Base-by-base conservation (phyloP, 2,797 vertebrate species). In the Gallinago stenura region DNA sequence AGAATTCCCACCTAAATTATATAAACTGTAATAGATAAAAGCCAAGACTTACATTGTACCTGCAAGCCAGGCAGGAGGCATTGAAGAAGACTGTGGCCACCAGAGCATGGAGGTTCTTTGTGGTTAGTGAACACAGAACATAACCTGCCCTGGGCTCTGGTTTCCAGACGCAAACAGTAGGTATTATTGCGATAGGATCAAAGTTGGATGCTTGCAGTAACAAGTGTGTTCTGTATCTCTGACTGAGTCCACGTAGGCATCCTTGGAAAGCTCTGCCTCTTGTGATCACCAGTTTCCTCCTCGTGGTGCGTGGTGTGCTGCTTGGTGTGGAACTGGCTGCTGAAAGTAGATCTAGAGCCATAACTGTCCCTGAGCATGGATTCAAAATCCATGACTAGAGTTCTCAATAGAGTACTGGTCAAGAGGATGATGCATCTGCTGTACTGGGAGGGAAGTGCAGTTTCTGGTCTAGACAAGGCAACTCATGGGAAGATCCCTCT, bases 101-200 rank as follows among this genome's bases (percentile, higher is more conserved):
- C 14, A 0, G 0, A 75, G 72, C 13, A 4, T 33, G 51, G 41
- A 45, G 5, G 25, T 4, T 48, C 15, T 30, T 37, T 48, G n/a
- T 84, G 58, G 28, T 43, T 62, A n/a, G 69, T 12, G 71, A 64
- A 45, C 41, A 28, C 33, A 70, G 88, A 54, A 8, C 4, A 3
- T 5, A 26, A 15, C 56, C 48, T 83, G 51, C 9, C 35, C 46
- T 41, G 31, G 75, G 31, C 58, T 41, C 25, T 80, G 76, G 25
- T 24, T 60, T 83, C 64, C 41, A 37, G 68, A 4, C 46, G 46
- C 58, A 37, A 39, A 46, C n/a, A 7, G 22, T 4, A 26, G 64
- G 20, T 75, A 6, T 50, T 53, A 7, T 0, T 41, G 50, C n/a
- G 46, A 6, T 6, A 6, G 64, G 9, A 43, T 62, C 37, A 28